A percentile compares a stretch with the other conserved stretches of the same genome.
Evolutionary conservation across 2,888 invertebrate genomes (phyloP).

Genomic region (Ecliptopera silaceata): DNA sequence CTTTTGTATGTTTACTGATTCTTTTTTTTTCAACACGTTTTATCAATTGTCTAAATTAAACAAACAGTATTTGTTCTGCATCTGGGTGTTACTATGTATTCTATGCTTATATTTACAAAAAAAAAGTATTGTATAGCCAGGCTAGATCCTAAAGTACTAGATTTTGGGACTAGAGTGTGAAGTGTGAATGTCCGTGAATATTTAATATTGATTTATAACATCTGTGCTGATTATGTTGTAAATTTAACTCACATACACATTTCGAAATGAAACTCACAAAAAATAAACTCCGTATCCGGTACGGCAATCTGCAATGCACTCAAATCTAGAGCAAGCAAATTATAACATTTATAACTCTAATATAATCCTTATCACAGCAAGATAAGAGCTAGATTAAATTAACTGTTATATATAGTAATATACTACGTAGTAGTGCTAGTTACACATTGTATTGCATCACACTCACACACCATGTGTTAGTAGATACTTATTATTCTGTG

Average conservation of each 20-base stretch:
- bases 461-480: constrained; percentile 37
- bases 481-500: no score
- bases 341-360: constrained; percentile 13
- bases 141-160: no score
- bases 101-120: no score
- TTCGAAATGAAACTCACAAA: constrained; percentile 27
- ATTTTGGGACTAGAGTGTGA: no score
- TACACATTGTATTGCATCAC: constrained; percentile 45
- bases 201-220: not conserved
- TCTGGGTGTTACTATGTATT: no score
- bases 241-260: constrained; percentile 13
- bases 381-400: constrained; percentile 20
- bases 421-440: constrained; percentile 4
- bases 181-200: no score
- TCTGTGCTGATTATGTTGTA: not conserved
- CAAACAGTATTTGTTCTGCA: no score
- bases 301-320: constrained; percentile 29
- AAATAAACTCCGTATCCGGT: constrained; percentile 30
- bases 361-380: constrained; percentile 11
- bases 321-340: constrained; percentile 25
- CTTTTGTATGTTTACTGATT: no score
- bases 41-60: no score
- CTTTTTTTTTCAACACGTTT: no score
- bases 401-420: constrained; percentile 16
- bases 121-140: no score